Conservation (phyloP, 2,888 invertebrate genomes). For the Rotaria sp. region DNA sequence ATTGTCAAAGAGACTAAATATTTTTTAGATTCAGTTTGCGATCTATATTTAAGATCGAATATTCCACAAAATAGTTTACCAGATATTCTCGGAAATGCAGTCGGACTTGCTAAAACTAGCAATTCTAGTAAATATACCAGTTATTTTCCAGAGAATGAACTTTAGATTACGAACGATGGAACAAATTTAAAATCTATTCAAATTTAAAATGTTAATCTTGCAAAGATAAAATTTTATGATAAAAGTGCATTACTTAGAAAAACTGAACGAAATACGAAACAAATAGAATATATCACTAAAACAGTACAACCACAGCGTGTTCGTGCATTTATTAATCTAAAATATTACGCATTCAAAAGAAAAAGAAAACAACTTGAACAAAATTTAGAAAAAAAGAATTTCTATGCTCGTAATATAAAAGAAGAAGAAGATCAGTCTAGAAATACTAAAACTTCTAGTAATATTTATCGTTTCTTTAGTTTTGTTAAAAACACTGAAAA, state of each 20-base stretch:
- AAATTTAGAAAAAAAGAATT: neutral
- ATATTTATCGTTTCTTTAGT: no score
- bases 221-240: neutral
- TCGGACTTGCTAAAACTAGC: neutral
- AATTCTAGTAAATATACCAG: neutral
- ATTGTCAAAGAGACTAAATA: neutral
- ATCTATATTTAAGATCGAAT: neutral
- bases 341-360: neutral
- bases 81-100: neutral
- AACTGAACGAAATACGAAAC: neutral
- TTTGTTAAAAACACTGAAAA: no score
- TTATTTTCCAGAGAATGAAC: neutral
- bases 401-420: no score
- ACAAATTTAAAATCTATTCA: neutral
- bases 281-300: neutral
- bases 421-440: no score
- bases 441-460: no score
- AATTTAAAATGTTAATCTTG: neutral
- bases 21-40: neutral
- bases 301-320: neutral
- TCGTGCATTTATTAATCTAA: neutral
- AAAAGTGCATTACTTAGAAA: neutral
- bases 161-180: neutral
- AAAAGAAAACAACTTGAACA: neutral
- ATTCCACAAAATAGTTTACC: neutral